phyloP scores from a whole-genome alignment of 1,140 invertebrate genomes.

The Amphibalanus amphitrite region DNA sequence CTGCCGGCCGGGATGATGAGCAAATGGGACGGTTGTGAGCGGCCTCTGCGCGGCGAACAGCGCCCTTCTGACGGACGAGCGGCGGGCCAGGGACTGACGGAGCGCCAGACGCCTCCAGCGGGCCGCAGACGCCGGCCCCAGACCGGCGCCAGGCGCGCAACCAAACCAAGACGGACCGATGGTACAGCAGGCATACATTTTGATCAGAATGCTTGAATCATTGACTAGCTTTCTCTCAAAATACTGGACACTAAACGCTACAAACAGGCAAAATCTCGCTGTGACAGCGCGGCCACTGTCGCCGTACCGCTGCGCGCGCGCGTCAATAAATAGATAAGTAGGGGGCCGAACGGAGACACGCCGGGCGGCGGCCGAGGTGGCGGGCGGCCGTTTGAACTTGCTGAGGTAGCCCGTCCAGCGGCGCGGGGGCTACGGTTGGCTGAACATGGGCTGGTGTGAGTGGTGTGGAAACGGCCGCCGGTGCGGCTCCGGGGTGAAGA shows the following conservation, averaged over 20 bases:
- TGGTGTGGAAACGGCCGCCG: neutral
- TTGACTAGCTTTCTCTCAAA: neutral
- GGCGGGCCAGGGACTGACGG: too few species aligned
- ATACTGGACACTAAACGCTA: neutral
- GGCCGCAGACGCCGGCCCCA: too few species aligned
- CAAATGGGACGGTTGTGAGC: neutral
- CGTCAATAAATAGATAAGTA: neutral
- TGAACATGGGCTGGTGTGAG: neutral
- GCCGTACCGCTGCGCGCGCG: too few species aligned
- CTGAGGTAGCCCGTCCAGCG: neutral
- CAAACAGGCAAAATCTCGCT: neutral
- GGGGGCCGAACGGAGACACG: neutral
- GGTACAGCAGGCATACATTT: neutral
- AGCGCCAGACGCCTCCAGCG: too few species aligned
- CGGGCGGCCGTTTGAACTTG: neutral
- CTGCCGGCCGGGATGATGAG: neutral
- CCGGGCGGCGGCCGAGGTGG: neutral
- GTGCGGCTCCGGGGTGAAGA: neutral
- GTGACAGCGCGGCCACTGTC: too few species aligned
- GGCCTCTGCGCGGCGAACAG: too few species aligned
- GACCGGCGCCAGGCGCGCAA: neutral
- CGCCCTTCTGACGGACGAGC: neutral
- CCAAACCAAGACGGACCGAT: neutral
- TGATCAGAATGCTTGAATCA: conserved; percentile 1
- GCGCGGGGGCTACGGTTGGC: neutral